phyloP scores from a whole-genome alignment of 2,888 invertebrate genomes.

The Stramonita haemastoma region DNA sequence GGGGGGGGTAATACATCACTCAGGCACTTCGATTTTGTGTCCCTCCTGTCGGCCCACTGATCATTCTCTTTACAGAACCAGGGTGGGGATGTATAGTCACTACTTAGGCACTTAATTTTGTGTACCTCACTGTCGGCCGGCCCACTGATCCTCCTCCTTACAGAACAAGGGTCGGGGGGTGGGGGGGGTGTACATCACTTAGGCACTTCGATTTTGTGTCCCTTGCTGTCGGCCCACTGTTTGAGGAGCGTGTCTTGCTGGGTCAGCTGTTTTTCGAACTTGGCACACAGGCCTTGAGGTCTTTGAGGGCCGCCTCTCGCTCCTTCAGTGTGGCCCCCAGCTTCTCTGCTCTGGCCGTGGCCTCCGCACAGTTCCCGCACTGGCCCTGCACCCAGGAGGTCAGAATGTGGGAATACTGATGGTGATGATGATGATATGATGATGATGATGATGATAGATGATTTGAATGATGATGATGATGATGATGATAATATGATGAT shows the following conservation, averaged over 20 bases:
- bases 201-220: slow-evolving; percentile 52
- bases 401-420: too few species aligned
- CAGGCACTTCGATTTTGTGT: not conserved
- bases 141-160: not conserved
- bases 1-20: not conserved
- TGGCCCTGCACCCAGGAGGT: slow-evolving; percentile 59
- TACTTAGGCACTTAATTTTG: slow-evolving; percentile 45
- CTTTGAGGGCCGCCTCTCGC: slow-evolving; percentile 64
- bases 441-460: too few species aligned
- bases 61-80: not conserved
- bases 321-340: slow-evolving; percentile 60
- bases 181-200: not conserved
- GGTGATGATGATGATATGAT: too few species aligned
- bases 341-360: slow-evolving; percentile 60
- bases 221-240: slow-evolving; percentile 64
- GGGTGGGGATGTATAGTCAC: not conserved
- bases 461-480: too few species aligned
- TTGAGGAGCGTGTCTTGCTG: slow-evolving; percentile 63
- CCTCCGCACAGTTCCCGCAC: slow-evolving; percentile 67
- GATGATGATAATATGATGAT: too few species aligned
- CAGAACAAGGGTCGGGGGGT: not conserved
- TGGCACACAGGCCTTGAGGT: slow-evolving; percentile 62
- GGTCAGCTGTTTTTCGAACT: slow-evolving; percentile 67
- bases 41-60: not conserved
- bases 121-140: slow-evolving; percentile 65